These are phyloP conservation scores for Bubo scandiacus DNA, from an alignment of 2,113 vertebrate species.

Conservation along the genomic window DNA sequence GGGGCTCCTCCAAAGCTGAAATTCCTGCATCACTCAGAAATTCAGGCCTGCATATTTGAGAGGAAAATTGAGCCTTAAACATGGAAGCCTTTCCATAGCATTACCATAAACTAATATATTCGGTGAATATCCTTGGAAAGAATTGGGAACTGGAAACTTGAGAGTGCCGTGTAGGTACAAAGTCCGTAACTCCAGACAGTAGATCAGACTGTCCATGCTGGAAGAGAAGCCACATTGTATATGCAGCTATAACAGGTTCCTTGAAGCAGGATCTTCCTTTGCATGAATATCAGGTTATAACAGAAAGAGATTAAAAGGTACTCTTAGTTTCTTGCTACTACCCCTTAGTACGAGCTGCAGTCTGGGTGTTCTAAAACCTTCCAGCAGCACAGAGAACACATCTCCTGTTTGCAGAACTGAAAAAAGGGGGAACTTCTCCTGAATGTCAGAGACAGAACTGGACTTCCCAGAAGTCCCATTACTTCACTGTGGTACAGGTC, in stretches of 20 bases:
- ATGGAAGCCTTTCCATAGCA: not conserved
- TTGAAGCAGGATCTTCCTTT: not conserved
- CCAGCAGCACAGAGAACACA: not conserved
- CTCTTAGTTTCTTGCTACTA: not conserved
- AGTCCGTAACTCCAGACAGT: not conserved
- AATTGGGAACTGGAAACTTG: not conserved
- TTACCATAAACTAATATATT: constrained; percentile 39
- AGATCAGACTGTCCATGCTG: not conserved
- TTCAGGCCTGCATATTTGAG: not conserved
- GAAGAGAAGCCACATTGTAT: not conserved
- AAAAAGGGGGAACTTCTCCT: not conserved
- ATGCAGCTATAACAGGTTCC: not conserved
- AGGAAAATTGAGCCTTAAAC: not conserved
- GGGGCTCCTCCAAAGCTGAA: constrained; percentile 28
- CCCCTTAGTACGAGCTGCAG: not conserved
- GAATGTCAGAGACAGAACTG: not conserved
- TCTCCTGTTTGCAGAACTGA: not conserved
- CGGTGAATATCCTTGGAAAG: not conserved
- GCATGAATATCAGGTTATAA: not conserved
- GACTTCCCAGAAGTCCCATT: not conserved
- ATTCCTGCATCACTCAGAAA: constrained; percentile 25
- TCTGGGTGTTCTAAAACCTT: not conserved
- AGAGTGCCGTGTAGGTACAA: not conserved
- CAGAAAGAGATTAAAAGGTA: not conserved
- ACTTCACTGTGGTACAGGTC: rapidly evolving